Evolutionary conservation across 2,888 invertebrate genomes (phyloP), one percentile per base, ranked within the genome.

Genomic region (Orgyia antiqua): DNA sequence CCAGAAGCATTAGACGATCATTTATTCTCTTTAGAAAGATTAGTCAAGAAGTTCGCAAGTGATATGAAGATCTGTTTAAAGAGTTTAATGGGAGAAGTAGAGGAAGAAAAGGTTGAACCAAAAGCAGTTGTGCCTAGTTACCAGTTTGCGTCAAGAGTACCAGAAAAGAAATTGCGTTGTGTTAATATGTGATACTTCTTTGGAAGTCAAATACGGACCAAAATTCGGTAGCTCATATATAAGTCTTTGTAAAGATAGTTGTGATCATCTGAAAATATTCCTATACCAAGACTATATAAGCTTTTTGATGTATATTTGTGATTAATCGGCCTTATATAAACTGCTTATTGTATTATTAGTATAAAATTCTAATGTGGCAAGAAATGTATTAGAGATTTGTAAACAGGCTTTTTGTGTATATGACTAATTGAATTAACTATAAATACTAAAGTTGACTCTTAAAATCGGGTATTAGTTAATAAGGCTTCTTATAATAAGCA

Each of bases 1-100:
- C 93, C 94, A 0, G 91, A 91, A 34, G 91, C 89, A 0, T 78
- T 90, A 24, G 96, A 96, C 63, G 88, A 90, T 13, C 96, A 97
- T 73, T 72, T 97, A 24, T 94, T 92, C 69, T 89, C 89, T 0
- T 72, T 97, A 48, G 96, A 97, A 66, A 79, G 88, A 29, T 75
- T 91, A 46, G 91, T 94, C 0, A 74, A 62, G 43, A 86, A 77
- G 43, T 80, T 84, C 27, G 87, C 87, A 1, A 62, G 72, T 0
- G 80, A 86, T 26, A 78, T 83, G 68, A 88, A 84, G 47, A 80
- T 91, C 52, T 89, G 90, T 62, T 67, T 92, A 35, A 71, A 57
- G 58, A 77, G 59, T 65, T 58, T 89, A 33, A 89, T 89, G 87
- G 88, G 88, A 10, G 49, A 77, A 4, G 6, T 15, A 6, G 13